These are phyloP conservation scores for Probosciger aterrimus DNA, from an alignment of 2,113 vertebrate species.

Conservation along the genomic window DNA sequence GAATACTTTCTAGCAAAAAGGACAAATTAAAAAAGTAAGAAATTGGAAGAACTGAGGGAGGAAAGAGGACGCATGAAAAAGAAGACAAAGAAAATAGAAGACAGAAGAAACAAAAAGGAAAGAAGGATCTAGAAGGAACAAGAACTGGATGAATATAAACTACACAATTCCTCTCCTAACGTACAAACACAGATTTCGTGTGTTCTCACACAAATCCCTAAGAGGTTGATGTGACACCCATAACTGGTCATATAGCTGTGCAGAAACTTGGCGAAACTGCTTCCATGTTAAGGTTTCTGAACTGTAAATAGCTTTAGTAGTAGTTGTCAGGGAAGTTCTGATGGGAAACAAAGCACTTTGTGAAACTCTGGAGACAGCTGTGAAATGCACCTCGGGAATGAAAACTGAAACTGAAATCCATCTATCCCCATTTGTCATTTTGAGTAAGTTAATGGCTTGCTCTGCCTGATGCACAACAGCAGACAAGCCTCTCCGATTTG, in stretches of 20 bases:
- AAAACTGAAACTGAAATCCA: constrained; percentile 15
- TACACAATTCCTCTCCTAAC: not conserved
- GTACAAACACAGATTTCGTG: not conserved
- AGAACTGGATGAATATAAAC: not conserved
- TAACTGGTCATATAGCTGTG: not conserved
- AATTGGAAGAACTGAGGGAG: not conserved
- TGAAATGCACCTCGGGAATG: constrained; percentile 15
- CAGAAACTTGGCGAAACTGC: not conserved
- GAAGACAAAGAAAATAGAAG: not conserved
- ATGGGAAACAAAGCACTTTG: not conserved
- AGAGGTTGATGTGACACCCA: not conserved
- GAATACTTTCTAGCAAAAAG: not conserved
- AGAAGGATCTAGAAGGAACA: not conserved
- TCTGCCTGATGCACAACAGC: not conserved
- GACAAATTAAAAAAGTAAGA: not conserved
- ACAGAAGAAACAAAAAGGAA: not conserved
- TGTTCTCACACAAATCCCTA: not conserved
- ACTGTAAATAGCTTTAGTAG: not conserved
- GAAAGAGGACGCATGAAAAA: not conserved
- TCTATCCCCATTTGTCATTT: not conserved
- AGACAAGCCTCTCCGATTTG: constrained; percentile 24
- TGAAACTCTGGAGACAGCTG: not conserved
- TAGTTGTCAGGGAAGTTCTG: not conserved
- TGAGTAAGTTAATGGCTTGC: constrained; percentile 10
- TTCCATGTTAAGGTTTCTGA: not conserved